phyloP scores from a whole-genome alignment of 1,140 invertebrate genomes.

The Caenorhabditis inopinata region DNA sequence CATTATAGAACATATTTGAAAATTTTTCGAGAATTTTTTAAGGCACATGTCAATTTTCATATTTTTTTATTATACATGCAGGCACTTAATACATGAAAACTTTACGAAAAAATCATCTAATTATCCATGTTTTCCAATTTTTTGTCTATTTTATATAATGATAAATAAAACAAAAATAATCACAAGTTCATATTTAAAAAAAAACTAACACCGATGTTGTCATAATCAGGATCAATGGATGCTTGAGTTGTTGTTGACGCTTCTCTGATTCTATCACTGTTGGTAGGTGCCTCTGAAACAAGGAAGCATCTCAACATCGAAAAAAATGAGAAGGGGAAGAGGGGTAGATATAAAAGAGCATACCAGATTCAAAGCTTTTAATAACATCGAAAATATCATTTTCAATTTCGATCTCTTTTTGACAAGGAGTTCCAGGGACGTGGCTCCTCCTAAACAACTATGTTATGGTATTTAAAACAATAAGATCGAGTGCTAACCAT shows the following conservation, averaged over 20 bases:
- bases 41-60: too few species aligned
- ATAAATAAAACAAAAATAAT: too few species aligned
- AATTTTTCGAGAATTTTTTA: too few species aligned
- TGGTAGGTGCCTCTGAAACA: background rate
- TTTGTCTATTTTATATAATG: too few species aligned
- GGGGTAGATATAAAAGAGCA: background rate
- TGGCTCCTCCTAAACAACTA: constrained; percentile 34
- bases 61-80: too few species aligned
- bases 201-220: background rate
- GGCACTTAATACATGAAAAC: too few species aligned
- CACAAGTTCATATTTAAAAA: too few species aligned
- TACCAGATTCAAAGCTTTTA: constrained; percentile 34
- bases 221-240: background rate
- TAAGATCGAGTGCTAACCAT: constrained; percentile 38
- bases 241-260: background rate
- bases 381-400: constrained; percentile 40
- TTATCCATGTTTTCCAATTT: too few species aligned
- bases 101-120: too few species aligned
- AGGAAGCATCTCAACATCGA: background rate
- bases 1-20: too few species aligned
- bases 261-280: background rate
- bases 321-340: too few species aligned
- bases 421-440: constrained; percentile 31
- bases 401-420: constrained; percentile 34
- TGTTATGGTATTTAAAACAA: too few species aligned